phyloP scores from a whole-genome alignment of 2,888 invertebrate genomes.

The Stenodema calcarata region DNA sequence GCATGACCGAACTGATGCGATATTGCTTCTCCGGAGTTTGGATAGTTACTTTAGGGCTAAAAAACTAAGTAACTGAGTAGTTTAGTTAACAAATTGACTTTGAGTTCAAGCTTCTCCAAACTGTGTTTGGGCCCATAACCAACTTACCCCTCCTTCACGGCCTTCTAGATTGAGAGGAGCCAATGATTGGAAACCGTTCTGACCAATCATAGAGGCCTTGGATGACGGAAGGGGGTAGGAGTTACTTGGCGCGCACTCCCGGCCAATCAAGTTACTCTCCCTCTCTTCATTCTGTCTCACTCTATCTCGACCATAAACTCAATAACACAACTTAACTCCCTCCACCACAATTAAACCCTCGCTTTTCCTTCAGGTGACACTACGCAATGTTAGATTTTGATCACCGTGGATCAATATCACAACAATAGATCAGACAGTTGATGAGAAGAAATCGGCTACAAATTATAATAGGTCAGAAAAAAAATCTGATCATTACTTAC shows the following conservation, averaged over 20 bases:
- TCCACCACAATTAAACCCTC: not conserved
- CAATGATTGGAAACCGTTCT: conserved; percentile 41
- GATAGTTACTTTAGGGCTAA: too few species aligned
- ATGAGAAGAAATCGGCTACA: too few species aligned
- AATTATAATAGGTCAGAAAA: too few species aligned
- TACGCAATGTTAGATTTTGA: not conserved
- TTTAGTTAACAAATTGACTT: conserved; percentile 25
- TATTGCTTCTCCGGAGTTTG: too few species aligned
- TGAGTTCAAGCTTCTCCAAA: not conserved
- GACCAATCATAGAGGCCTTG: conserved; percentile 23
- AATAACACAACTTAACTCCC: conserved; percentile 13
- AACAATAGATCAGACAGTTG: too few species aligned
- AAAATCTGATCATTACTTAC: too few species aligned
- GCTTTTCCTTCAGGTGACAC: not conserved
- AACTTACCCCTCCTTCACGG: not conserved
- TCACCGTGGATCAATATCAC: not conserved
- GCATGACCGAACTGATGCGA: too few species aligned
- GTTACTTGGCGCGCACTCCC: conserved; percentile 28
- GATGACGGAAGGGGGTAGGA: not conserved
- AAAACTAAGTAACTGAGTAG: not conserved
- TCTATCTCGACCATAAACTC: conserved; percentile 8
- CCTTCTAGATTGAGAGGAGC: not conserved
- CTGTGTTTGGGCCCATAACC: not conserved
- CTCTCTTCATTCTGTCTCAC: not conserved
- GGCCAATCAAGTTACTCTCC: conserved; percentile 20